These are phyloP conservation scores for Spatulosminthurus flaviceps DNA, from an alignment of 2,888 invertebrate genomes.

Conservation along the genomic window DNA sequence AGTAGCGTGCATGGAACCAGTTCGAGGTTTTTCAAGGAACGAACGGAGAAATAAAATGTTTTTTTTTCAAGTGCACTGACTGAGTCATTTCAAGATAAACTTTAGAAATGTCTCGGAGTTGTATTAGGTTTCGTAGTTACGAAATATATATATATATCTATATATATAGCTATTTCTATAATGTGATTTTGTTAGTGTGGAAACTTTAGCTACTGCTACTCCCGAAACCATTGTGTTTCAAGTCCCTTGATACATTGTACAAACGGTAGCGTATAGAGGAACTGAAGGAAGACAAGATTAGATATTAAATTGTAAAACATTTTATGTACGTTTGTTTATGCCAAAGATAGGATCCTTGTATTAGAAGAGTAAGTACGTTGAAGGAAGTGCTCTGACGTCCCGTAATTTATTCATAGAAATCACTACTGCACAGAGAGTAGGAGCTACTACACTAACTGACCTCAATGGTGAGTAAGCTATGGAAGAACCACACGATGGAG, in stretches of 20 bases:
- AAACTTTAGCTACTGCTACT: background rate
- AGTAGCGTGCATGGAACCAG: background rate
- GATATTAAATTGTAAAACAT: background rate
- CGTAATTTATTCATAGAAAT: slow-evolving; percentile 4
- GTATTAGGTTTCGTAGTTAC: background rate
- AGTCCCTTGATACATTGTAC: background rate
- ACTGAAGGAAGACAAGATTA: slow-evolving; percentile 9
- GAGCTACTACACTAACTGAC: background rate
- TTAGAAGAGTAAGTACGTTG: too few species aligned
- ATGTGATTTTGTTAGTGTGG: background rate
- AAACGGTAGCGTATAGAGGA: background rate
- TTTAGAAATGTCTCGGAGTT: background rate
- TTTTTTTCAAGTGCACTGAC: slow-evolving; percentile 11
- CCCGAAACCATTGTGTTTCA: background rate
- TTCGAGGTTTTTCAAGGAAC: background rate
- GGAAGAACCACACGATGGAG: background rate
- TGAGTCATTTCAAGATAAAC: slow-evolving; percentile 13
- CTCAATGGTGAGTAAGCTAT: slow-evolving; percentile 1
- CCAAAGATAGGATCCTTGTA: too few species aligned
- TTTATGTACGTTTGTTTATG: background rate
- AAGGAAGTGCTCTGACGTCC: slow-evolving; percentile 12
- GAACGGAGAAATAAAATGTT: background rate
- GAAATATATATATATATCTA: background rate
- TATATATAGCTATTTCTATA: background rate
- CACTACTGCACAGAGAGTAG: background rate